Evolutionary conservation across 2,113 vertebrate genomes (phyloP), one percentile per base, ranked within the genome.

Genomic region (Naja naja): DNA sequence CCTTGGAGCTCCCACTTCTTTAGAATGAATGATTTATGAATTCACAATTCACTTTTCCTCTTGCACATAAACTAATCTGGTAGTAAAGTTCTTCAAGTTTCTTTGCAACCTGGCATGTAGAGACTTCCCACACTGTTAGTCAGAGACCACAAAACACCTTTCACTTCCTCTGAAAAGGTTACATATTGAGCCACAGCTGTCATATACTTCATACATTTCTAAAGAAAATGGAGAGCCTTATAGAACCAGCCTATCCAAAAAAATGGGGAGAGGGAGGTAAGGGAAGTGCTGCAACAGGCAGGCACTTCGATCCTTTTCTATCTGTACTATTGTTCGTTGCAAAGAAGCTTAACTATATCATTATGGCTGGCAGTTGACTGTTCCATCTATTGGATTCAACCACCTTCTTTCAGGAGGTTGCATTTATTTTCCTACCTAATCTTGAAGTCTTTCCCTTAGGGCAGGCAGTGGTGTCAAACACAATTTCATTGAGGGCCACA

Each of bases 101-200:
- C 92, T 11, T 30, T 74, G 87, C 89, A 56, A 95, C 94, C 89
- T 86, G 87, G 93, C 96, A 93, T 93, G 3, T 0, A 45, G 92
- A 91, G 55, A 88, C 93, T 53, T 34, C 92, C 87, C n/a, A 1
- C 92, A 53, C n/a, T 39, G 81, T 60, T 64, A 55, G n/a, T 58
- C 49, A 9, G 69, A 92, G 92, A 49, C 94, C 94, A 85, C 91
- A 92, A 39, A 74, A 43, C 47, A 53, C 0, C 11, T 95, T 96
- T 96, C 95, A 88, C 55, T 97, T 97, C 95, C 94, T 54, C 92
- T 34, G 2, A 5, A 88, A 91, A 87, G 87, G 94, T 94, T 93
- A 94, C 74, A 81, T 55, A 47, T 89, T 94, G 95, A 91, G 88
- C 25, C 55, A 58, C 25, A 39, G 0, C 47, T 43, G 91, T 18